Conservation (phyloP, 2,888 invertebrate genomes). For the Pimpla rufipes region DNA sequence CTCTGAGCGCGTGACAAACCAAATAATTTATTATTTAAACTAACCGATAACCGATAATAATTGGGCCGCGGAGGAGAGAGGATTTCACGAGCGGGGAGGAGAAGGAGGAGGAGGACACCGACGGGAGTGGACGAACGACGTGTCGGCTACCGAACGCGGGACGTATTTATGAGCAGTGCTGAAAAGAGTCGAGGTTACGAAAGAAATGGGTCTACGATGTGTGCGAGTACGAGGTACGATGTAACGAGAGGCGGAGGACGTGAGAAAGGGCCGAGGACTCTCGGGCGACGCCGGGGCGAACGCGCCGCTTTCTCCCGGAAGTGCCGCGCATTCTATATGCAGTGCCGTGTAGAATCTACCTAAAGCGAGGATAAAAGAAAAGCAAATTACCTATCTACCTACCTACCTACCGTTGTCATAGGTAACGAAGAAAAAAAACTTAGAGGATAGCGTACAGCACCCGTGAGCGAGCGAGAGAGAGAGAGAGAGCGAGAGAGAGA, state of each 20-base stretch:
- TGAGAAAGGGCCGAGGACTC: slow-evolving; percentile 34
- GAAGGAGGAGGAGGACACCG: slow-evolving; percentile 50
- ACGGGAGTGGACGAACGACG: slow-evolving; percentile 44
- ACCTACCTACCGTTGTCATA: slow-evolving; percentile 69
- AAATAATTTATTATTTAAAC: slow-evolving; percentile 86
- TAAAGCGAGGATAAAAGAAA: slow-evolving; percentile 40
- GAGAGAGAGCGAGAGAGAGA: slow-evolving; percentile 23
- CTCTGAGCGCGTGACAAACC: slow-evolving; percentile 84
- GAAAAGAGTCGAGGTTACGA: background rate
- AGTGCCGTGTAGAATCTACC: slow-evolving; percentile 60
- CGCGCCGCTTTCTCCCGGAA: slow-evolving; percentile 54
- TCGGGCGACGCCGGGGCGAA: slow-evolving; percentile 32
- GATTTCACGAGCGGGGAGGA: slow-evolving; percentile 27
- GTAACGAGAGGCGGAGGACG: slow-evolving; percentile 18
- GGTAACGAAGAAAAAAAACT: slow-evolving; percentile 65
- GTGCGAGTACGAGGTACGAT: slow-evolving; percentile 55
- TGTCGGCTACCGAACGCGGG: background rate
- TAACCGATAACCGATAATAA: slow-evolving; percentile 74
- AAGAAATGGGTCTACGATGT: slow-evolving; percentile 35
- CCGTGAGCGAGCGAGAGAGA: slow-evolving; percentile 43
- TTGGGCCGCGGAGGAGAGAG: slow-evolving; percentile 69
- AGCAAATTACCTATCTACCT: slow-evolving; percentile 65
- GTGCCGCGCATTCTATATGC: slow-evolving; percentile 58
- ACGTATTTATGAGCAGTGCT: slow-evolving; percentile 44
- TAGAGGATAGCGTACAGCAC: slow-evolving; percentile 70